Base-by-base conservation (phyloP, 2,888 invertebrate species). In the Xestia sexstrigata region DNA sequence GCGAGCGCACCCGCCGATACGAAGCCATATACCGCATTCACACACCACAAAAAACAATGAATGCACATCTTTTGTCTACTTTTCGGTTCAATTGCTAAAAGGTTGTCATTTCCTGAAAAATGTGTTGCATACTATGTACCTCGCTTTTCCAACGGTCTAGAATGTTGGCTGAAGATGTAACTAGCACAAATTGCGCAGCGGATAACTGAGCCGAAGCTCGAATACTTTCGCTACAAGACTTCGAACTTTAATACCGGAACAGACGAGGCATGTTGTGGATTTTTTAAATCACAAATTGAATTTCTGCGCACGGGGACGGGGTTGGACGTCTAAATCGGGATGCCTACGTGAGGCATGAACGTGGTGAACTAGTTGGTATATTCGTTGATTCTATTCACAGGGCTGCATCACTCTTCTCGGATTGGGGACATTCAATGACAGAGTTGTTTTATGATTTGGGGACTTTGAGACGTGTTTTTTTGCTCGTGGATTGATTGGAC, bases 211-310 rank as follows among this genome's bases (percentile, higher is more conserved):
- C 62, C n/a, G 58, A 60, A 79, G 72, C 35, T 79, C 39, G 70
- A 79, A 79, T 79, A 79, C 65, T 82, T 82, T 79, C 49, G 68
- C 39, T 82, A 66, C 70, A 83, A 76, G 76, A 76, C 66, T 79
- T 79, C 71, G 42, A 82, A 83, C 76, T 79, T 78, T 75, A 82
- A 68, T 72, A 82, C 52, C 62, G 63, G 75, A 73, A 68, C 45
- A 70, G 55, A 52, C 45, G 58, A 66, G 70, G 30, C 11, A 30
- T 74, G 66, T 79, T 81, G 45, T 35, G 49, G 77, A 73, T 73
- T 84, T 80, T 74, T 81, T 68, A 74, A 79, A 84, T 85, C 70
- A 42, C 63, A 78, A 85, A 85, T 82, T 72, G 75, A 67, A 75
- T 85, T 83, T 73, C 66, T 75, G 74, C 69, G 55, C 74, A 66